Evolutionary conservation across 1,140 invertebrate genomes (phyloP).

Genomic region (Drosophila persimilis): DNA sequence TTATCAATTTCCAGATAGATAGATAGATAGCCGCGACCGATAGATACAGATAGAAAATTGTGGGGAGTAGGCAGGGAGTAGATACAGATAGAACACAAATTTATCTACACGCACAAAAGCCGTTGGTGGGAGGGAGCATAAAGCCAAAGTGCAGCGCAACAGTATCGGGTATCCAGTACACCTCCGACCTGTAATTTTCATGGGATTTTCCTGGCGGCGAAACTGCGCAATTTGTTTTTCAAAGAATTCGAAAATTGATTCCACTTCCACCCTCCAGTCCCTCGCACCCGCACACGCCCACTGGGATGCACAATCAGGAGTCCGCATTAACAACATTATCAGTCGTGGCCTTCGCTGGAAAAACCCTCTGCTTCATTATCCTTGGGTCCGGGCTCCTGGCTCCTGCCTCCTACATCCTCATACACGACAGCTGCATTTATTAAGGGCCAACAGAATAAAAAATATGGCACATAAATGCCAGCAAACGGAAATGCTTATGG

Average conservation of each 20-base stretch:
- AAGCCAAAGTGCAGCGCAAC: too few species aligned
- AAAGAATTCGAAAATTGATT: slow-evolving; percentile 48
- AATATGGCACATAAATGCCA: slow-evolving; percentile 48
- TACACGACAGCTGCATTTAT: slow-evolving; percentile 35
- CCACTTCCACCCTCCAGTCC: neutral
- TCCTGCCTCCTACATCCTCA: slow-evolving; percentile 3
- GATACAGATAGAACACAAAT: slow-evolving; percentile 18
- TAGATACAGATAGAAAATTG: too few species aligned
- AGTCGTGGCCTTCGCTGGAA: slow-evolving; percentile 15
- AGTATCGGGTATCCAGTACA: too few species aligned
- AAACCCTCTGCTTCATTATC: slow-evolving; percentile 43
- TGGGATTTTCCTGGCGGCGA: neutral
- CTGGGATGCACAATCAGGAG: neutral
- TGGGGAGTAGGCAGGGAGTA: neutral
- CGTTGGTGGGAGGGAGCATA: too few species aligned
- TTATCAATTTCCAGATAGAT: slow-evolving; percentile 29
- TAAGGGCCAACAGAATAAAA: slow-evolving; percentile 59
- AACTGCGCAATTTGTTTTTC: slow-evolving; percentile 71
- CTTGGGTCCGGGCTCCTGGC: slow-evolving; percentile 11
- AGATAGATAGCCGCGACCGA: slow-evolving; percentile 10
- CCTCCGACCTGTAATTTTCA: too few species aligned
- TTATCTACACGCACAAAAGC: neutral
- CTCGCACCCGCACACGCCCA: neutral
- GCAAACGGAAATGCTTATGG: slow-evolving; percentile 37
- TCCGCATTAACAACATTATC: slow-evolving; percentile 52